phyloP scores from a whole-genome alignment of 2,113 vertebrate species.

The Leucopsar rothschildi region DNA sequence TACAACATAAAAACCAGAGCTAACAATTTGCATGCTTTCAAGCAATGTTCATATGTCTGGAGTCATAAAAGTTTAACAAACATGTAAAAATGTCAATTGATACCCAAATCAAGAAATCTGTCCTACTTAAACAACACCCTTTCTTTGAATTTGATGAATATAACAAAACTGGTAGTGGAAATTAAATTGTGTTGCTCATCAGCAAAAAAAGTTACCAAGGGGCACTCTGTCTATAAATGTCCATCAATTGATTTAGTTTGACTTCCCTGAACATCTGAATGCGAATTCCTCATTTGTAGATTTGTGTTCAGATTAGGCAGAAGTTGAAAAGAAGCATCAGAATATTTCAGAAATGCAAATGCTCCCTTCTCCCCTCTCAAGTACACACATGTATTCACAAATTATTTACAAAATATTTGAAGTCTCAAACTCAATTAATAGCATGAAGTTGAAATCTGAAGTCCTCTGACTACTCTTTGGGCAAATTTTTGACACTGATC shows the following conservation, averaged over 20 bases:
- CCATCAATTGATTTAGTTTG: neutral
- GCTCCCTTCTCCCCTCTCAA: neutral
- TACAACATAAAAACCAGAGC: neutral
- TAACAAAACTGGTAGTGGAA: neutral
- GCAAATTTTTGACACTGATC: neutral
- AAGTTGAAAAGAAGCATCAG: neutral
- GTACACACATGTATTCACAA: neutral
- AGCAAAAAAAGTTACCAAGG: neutral
- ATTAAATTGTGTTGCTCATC: neutral
- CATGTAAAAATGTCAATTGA: constrained; percentile 14
- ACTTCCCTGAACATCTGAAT: neutral
- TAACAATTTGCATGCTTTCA: constrained; percentile 45
- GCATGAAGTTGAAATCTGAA: neutral
- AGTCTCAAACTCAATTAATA: neutral
- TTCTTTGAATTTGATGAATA: constrained; percentile 21
- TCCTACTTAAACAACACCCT: neutral
- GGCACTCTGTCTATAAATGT: neutral
- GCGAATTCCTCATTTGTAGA: neutral
- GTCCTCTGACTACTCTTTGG: neutral
- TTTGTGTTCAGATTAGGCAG: neutral
- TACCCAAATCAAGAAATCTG: neutral
- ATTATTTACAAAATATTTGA: neutral
- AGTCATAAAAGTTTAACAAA: constrained; percentile 13
- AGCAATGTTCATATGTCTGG: neutral
- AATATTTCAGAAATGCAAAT: neutral